These are phyloP conservation scores for Melanostoma scalare DNA, from an alignment of 2,888 invertebrate genomes.

Conservation along the genomic window DNA sequence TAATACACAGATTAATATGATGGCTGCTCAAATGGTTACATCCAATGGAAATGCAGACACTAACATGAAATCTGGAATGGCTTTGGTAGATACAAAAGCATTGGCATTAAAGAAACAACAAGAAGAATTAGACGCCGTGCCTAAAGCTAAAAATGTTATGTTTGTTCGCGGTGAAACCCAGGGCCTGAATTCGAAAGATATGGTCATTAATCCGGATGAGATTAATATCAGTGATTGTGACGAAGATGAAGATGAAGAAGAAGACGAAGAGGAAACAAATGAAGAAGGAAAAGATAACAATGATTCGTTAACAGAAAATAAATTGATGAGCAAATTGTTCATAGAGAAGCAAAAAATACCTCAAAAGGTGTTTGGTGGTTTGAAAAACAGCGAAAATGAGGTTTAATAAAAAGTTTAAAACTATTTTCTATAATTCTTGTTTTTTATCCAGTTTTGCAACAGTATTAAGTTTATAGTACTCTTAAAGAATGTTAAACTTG, in stretches of 20 bases:
- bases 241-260: slow-evolving; percentile 85
- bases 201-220: slow-evolving; percentile 93
- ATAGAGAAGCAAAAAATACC: slow-evolving; percentile 94
- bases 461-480: too few species aligned
- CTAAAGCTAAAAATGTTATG: slow-evolving; percentile 86
- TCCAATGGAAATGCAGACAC: slow-evolving; percentile 88
- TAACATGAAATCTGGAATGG: slow-evolving; percentile 93
- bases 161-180: slow-evolving; percentile 95
- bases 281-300: slow-evolving; percentile 85
- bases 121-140: slow-evolving; percentile 66
- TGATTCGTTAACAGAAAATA: slow-evolving; percentile 82
- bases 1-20: slow-evolving; percentile 99
- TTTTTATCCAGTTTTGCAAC: too few species aligned
- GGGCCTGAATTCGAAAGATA: slow-evolving; percentile 86
- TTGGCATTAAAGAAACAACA: slow-evolving; percentile 83
- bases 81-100: slow-evolving; percentile 92
- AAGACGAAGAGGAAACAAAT: slow-evolving; percentile 82
- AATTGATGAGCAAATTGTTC: slow-evolving; percentile 86
- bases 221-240: slow-evolving; percentile 91
- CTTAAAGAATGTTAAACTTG: too few species aligned
- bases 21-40: slow-evolving; percentile 98
- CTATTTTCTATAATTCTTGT: too few species aligned
- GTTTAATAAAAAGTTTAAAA: too few species aligned
- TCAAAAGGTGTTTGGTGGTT: slow-evolving; percentile 94
- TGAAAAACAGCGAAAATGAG: slow-evolving; percentile 79